Evolutionary conservation across 2,113 vertebrate species (phyloP), one percentile per base, ranked within the genome.

Genomic region (Lophura nycthemera): DNA sequence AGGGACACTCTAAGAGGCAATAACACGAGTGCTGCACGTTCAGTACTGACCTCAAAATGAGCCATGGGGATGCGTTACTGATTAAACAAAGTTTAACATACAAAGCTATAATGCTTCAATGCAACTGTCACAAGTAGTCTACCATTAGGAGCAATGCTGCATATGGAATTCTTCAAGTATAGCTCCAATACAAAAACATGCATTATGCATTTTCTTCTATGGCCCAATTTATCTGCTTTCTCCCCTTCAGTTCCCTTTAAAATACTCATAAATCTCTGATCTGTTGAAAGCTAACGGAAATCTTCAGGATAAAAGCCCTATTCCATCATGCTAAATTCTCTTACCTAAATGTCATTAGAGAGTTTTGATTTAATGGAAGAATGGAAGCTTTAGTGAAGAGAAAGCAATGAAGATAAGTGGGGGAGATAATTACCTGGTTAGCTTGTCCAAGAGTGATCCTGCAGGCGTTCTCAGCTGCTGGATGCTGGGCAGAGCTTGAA

Each of bases 361-460:
- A 67, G 54, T 59, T 78, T 8, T 21, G 52, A 72, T 82, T 54
- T 50, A 50, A 50, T 11, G 11, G 48, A 50, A 60, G 40, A 71
- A 84, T 25, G 2, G 1, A 36, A 25, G 36, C 27, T 61, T 18
- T 30, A 70, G 34, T 13, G 30, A 74, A 50, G 9, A 78, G 47
- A 42, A 78, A 76, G 48, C 7, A 30, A 29, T 6, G 4, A 6
- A 10, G 24, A 2, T 6, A 45, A 71, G 29, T 1, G 15, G n/a
- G 42, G 19, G 19, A 25, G 43, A 9, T 7, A 27, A 64, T 93
- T 98, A 99, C 99, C 99, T 98, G 98, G 92, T 97, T 98, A 38
- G 97, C 97, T 48, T 98, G 98, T 83, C 98, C 98, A 1, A 98
- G 93, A 50, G 98, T 88, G 56, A 97, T 92, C 89, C 98, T 98